A percentile compares a stretch with the other conserved stretches of the same genome.
These are phyloP conservation scores for Ligdia adustata DNA, from an alignment of 2,888 invertebrate genomes.

Conservation along the genomic window DNA sequence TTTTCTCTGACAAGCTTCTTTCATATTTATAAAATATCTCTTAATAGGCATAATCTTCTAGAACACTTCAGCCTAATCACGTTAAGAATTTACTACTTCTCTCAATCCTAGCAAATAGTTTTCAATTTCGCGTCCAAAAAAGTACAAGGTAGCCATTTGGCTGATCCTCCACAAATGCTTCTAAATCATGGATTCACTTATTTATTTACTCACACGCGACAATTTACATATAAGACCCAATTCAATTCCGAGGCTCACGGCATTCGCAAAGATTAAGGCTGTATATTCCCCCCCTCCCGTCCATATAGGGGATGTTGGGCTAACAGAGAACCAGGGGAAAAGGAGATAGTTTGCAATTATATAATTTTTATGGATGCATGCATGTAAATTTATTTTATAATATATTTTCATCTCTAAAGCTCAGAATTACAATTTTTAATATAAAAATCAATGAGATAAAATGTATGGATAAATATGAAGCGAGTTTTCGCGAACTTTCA, in stretches of 20 bases:
- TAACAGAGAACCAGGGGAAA: not conserved
- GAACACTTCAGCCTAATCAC: too few species aligned
- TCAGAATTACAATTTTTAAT: too few species aligned
- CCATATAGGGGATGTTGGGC: slow-evolving; percentile 3
- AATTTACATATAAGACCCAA: slow-evolving; percentile 80
- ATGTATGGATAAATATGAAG: too few species aligned
- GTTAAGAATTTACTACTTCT: too few species aligned
- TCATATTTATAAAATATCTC: too few species aligned
- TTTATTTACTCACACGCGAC: slow-evolving; percentile 79
- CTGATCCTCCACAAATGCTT: slow-evolving; percentile 63
- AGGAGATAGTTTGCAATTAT: not conserved
- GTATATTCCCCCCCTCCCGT: slow-evolving; percentile 43
- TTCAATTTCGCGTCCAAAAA: slow-evolving; percentile 25
- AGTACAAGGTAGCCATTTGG: slow-evolving; percentile 49
- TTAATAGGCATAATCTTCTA: too few species aligned
- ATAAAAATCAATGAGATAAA: too few species aligned
- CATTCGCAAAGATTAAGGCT: slow-evolving; percentile 76
- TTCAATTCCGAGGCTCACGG: slow-evolving; percentile 78
- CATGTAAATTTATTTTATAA: too few species aligned
- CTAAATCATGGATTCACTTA: slow-evolving; percentile 72
- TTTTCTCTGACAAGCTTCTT: too few species aligned
- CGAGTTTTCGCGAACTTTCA: too few species aligned
- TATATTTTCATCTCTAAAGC: too few species aligned
- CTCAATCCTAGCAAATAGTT: slow-evolving; percentile 34
- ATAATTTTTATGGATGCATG: not conserved